These are phyloP conservation scores for Oryzias dopingdopingensis DNA, from an alignment of 2,797 vertebrate genomes.

Conservation along the genomic window DNA sequence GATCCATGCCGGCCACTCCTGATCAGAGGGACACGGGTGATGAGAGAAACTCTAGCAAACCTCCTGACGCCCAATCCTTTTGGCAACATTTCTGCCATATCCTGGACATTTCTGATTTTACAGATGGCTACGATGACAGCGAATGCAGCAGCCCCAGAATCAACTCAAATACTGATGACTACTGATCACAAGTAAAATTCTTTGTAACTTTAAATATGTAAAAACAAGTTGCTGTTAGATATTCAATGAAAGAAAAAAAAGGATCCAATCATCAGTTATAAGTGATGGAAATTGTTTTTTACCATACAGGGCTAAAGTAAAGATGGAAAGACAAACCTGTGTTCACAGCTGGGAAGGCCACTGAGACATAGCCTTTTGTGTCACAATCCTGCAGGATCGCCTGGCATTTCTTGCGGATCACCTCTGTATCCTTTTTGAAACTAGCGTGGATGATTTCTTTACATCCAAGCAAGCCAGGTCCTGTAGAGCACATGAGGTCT, in stretches of 20 bases:
- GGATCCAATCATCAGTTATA: too few species aligned
- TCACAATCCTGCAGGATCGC: constrained; percentile 63
- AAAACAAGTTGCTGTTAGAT: too few species aligned
- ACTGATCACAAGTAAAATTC: too few species aligned
- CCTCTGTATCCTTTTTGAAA: constrained; percentile 1
- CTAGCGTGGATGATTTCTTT: constrained; percentile 60
- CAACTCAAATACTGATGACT: too few species aligned
- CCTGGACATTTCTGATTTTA: too few species aligned
- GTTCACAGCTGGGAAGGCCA: constrained; percentile 66
- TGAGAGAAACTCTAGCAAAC: background rate
- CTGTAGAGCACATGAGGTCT: constrained; percentile 35
- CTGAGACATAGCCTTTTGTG: constrained; percentile 47
- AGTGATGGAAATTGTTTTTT: background rate
- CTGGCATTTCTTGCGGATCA: constrained; percentile 42
- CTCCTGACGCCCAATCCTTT: too few species aligned
- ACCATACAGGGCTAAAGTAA: background rate
- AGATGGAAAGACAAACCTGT: constrained; percentile 43
- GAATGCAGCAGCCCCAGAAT: too few species aligned
- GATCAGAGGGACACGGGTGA: background rate
- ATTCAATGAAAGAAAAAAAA: too few species aligned
- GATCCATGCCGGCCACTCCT: constrained; percentile 51
- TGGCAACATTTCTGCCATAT: too few species aligned
- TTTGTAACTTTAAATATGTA: too few species aligned
- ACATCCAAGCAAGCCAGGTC: constrained; percentile 56
- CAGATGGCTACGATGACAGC: too few species aligned